phyloP scores from a whole-genome alignment of 35 echinoderm and acorn worm genomes.

The Apostichopus californicus region DNA sequence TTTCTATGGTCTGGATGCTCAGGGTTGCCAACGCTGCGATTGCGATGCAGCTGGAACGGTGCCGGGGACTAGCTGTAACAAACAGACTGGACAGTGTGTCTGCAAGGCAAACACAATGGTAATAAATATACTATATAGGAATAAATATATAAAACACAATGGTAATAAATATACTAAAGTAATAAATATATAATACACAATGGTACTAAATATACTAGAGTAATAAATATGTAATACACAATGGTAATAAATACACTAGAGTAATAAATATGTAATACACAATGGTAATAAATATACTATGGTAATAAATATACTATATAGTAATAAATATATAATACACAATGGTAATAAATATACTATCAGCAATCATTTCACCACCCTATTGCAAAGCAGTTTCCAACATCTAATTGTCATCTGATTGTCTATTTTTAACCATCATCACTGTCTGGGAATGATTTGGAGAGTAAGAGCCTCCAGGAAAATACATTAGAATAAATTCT shows the following conservation, averaged over 20 bases:
- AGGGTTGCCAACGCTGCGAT: slow-evolving; percentile 74
- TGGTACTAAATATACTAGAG: too few relatives aligned
- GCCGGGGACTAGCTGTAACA: slow-evolving; percentile 76
- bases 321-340: background rate
- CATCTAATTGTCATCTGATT: too few relatives aligned
- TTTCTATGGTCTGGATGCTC: slow-evolving; percentile 66
- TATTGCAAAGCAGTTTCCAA: too few relatives aligned
- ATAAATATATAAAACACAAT: background rate
- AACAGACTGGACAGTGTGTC: slow-evolving; percentile 79
- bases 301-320: slow-evolving; percentile 47
- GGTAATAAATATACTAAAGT: too few relatives aligned
- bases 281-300: background rate
- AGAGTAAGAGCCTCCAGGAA: too few relatives aligned
- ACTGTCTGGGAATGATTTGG: too few relatives aligned
- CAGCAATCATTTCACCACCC: too few relatives aligned
- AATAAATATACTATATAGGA: background rate
- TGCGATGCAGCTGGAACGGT: slow-evolving; percentile 74
- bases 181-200: too few relatives aligned
- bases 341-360: background rate
- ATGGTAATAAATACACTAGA: too few relatives aligned
- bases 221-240: too few relatives aligned
- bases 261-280: background rate
- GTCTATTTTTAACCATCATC: too few relatives aligned
- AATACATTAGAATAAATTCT: too few relatives aligned
- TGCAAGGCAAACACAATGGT: slow-evolving; percentile 91